Conservation (phyloP, 1,140 invertebrate genomes). For the Branchinecta lynchi region DNA sequence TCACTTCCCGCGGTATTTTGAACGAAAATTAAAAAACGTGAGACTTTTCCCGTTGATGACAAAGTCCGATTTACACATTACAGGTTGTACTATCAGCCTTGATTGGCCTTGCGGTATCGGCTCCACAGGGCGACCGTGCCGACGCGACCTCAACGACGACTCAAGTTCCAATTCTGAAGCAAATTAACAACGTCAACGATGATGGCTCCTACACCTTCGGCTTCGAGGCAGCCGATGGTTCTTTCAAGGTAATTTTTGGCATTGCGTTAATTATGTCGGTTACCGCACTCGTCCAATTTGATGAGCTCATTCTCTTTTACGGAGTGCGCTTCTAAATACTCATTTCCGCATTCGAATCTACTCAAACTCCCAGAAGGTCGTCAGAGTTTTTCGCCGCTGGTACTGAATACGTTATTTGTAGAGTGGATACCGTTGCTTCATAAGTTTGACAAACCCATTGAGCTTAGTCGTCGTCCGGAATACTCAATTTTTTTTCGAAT, state of each 20-base stretch:
- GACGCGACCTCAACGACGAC: slow-evolving; percentile 22
- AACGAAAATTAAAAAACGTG: too few relatives aligned
- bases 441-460: too few relatives aligned
- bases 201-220: slow-evolving; percentile 71
- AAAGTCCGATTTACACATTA: background rate
- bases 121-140: slow-evolving; percentile 10
- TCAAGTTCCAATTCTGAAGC: slow-evolving; percentile 48
- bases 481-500: too few relatives aligned
- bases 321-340: too few relatives aligned
- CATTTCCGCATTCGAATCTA: too few relatives aligned
- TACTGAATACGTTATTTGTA: too few relatives aligned
- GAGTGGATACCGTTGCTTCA: too few relatives aligned
- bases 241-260: slow-evolving; percentile 27
- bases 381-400: background rate
- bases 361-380: background rate
- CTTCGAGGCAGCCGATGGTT: slow-evolving; percentile 65
- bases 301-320: too few relatives aligned
- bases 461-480: too few relatives aligned
- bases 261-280: background rate
- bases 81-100: slow-evolving; percentile 17
- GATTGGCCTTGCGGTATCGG: slow-evolving; percentile 2
- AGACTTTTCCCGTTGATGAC: too few relatives aligned
- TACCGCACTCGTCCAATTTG: too few relatives aligned
- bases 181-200: slow-evolving; percentile 60
- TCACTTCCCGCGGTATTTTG: too few relatives aligned